Evolutionary conservation across 2,888 invertebrate genomes (phyloP).

Genomic region (Dryococelus australis): DNA sequence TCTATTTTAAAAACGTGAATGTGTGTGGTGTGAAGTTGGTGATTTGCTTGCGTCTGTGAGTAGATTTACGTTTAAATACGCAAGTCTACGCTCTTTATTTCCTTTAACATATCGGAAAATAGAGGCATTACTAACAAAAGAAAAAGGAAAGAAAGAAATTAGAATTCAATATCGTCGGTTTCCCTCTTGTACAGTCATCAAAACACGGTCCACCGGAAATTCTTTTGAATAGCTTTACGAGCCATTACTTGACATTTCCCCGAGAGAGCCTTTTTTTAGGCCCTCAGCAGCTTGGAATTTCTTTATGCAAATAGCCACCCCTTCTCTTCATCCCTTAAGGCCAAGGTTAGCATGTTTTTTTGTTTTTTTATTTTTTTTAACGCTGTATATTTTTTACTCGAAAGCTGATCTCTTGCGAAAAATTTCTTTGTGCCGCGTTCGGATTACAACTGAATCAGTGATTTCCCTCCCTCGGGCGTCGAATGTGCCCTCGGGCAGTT

Average conservation of each 20-base stretch:
- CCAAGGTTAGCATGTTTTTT: neutral
- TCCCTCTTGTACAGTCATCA: neutral
- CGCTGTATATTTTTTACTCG: neutral
- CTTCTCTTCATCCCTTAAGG: neutral
- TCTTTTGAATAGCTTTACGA: constrained; percentile 10
- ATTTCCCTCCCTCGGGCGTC: neutral
- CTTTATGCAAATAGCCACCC: neutral
- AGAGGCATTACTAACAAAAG: no score
- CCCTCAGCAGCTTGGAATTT: neutral
- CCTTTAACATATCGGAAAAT: neutral
- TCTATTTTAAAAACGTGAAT: no score
- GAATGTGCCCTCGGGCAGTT: neutral
- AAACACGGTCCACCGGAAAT: neutral
- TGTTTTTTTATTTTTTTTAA: no score
- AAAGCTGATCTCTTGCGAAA: constrained; percentile 5
- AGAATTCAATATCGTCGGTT: constrained; percentile 5
- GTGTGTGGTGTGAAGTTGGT: no score
- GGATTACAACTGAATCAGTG: constrained; percentile 7
- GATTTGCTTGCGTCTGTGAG: no score
- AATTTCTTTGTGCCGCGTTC: constrained; percentile 9
- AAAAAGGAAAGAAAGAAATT: neutral
- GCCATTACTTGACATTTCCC: constrained; percentile 16
- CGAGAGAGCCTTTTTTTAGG: neutral
- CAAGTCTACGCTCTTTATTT: neutral
- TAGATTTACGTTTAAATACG: neutral